Evolutionary conservation across 2,888 invertebrate species (phyloP).

Genomic region (Acleris emargana): DNA sequence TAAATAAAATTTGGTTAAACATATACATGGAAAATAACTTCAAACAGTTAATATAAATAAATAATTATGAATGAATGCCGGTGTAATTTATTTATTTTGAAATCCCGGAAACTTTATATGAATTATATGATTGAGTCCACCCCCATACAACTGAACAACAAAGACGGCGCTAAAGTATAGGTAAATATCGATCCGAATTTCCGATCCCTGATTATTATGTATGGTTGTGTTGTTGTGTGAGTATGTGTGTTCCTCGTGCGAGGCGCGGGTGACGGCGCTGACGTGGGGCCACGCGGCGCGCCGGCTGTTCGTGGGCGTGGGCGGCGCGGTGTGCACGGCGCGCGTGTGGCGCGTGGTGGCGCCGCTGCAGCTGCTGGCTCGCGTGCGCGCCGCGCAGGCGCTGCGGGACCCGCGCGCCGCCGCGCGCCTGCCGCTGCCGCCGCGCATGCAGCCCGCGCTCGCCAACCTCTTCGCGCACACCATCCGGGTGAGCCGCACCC

Average conservation of each 20-base stretch:
- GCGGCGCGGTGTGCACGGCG: constrained; percentile 95
- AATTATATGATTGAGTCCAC: no score
- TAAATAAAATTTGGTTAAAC: no score
- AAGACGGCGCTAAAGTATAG: no score
- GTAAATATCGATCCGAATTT: no score
- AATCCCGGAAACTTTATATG: no score
- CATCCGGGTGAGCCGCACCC: constrained; percentile 95
- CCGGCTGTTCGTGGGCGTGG: constrained; percentile 92
- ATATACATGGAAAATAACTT: no score
- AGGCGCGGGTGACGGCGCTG: constrained; percentile 94
- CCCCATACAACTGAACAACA: no score
- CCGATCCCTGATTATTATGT: no score
- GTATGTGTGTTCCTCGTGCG: neutral
- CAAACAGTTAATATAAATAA: no score
- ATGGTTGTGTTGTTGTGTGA: no score
- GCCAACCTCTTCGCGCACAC: constrained; percentile 96
- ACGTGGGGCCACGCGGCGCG: constrained; percentile 99
- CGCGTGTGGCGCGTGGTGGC: constrained; percentile 96
- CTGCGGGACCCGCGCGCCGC: constrained; percentile 90
- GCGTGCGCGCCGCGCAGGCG: constrained; percentile 90
- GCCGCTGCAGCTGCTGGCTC: constrained; percentile 94
- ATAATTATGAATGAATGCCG: no score
- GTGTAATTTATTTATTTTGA: no score
- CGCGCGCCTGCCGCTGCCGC: constrained; percentile 92
- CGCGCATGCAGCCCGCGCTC: constrained; percentile 92